Base-by-base conservation (phyloP, 2,888 invertebrate genomes). In the Amphimallon solstitiale region DNA sequence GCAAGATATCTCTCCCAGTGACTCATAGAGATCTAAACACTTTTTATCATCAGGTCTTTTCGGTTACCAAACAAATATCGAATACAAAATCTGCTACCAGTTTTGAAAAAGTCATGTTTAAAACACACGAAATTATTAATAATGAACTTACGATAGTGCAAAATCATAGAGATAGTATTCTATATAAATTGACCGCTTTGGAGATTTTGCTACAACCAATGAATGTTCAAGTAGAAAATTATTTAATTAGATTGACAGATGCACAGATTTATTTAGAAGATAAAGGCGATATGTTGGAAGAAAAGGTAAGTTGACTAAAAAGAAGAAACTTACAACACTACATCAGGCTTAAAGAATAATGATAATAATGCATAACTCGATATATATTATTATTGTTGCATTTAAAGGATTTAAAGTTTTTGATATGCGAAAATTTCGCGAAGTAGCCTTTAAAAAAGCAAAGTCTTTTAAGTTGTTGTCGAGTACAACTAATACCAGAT, bases 191-290 rank as follows among this genome's bases (percentile, higher is more conserved):
- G 38, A 66, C 66, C 4, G 56, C 63, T 21, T 48, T 63, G 19
- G 63, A 66, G 49, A 66, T 66, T 4, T 46, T 66, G 6, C 21
- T 63, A 1, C 54, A 62, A 35, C 66, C 66, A 10, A n/a, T 62
- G 5, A 17, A 38, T 40, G 35, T 45, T n/a, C 43, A 63, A 43
- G 19, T 52, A n/a, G 38, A 59, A n/a, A 37, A 15, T 15, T 48
- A 45, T 17, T 17, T 63, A 14, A 12, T 14, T 29, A 21, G 23
- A 29, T 38, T 66, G 34, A n/a, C 9, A 4, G 49, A 43, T 17
- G 56, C 43, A 6, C 52, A 63, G 21, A 14, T 14, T 17, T 19
- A 52, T 38, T 38, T 66, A 3, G 19, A 40, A 14, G 56, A 54
- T 5, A 40, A 45, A 9, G 66, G 56, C n/a, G 19, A 15, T 12